Base-by-base conservation (phyloP, 2,113 vertebrate species). In the Proteles cristata region DNA sequence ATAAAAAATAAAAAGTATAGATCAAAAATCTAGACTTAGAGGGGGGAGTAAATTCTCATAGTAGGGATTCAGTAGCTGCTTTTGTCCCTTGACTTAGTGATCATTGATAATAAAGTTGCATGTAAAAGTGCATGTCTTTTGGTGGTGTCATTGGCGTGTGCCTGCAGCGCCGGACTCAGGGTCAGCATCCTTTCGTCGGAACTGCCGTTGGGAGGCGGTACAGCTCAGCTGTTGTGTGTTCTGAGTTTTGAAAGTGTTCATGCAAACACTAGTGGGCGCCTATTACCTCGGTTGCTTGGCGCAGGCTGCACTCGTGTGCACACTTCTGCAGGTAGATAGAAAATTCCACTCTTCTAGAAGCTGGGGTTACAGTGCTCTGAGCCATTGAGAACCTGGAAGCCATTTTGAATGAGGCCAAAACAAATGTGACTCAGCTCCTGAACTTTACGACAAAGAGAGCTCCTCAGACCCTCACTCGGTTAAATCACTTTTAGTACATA, bases 1-100 rank as follows among this genome's bases (percentile, higher is more conserved):
- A 39, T 39, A 3, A 39, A 39, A 39, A n/a, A n/a, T n/a, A n/a
- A 39, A 39, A 39, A 39, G 3, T 39, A 39, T 39, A 39, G 39
- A 88, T 85, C 28, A 95, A 73, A 90, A 53, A 69, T 77, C 50
- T 92, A 73, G 33, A 31, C 12, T 55, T 93, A 5, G 11, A 81
- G 81, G 81, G 92, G 53, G n/a, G 68, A 68, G 12, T 87, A 69
- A 90, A 69, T 65, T 84, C 19, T 83, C 33, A 66, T 53, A 77
- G 77, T 68, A 63, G n/a, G 25, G 66, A 84, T 69, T 74, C 53
- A n/a, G 23, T 63, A 81, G 55, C 23, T 79, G 17, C 21, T 92
- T 96, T 96, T 89, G 28, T 93, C 19, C n/a, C 61, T 87, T 65
- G 65, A 80, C 83, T 88, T 83, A 94, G 43, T 92, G 48, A 91